These are phyloP conservation scores for Drosophila neotestacea DNA, from an alignment of 2,888 invertebrate genomes.

Conservation along the genomic window DNA sequence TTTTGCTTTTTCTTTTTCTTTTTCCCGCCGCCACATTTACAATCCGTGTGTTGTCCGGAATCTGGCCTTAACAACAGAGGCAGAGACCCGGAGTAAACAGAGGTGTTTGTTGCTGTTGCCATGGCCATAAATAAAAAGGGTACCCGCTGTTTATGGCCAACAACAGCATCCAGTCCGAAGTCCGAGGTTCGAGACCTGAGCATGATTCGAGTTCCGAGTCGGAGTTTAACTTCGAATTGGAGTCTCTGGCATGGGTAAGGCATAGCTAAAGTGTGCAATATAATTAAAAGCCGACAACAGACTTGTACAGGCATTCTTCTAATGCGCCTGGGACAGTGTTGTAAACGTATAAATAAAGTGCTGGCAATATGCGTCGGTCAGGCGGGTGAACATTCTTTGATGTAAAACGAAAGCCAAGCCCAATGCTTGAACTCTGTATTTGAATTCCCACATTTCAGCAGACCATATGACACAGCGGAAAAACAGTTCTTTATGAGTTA, in stretches of 20 bases:
- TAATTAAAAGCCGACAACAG: conserved; percentile 84
- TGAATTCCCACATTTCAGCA: neutral
- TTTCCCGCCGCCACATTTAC: conserved; percentile 49
- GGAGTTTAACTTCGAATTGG: conserved; percentile 31
- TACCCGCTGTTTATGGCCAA: conserved; percentile 77
- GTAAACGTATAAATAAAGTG: conserved; percentile 78
- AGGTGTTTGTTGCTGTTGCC: conserved; percentile 77
- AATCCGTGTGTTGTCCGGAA: conserved; percentile 45
- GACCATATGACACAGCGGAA: neutral
- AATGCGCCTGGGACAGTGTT: conserved; percentile 69
- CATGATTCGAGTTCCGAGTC: conserved; percentile 18
- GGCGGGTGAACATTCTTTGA: conserved; percentile 65
- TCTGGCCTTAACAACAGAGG: conserved; percentile 31
- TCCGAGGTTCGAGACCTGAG: conserved; percentile 15
- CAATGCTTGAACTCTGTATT: conserved; percentile 15
- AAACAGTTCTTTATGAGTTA: conserved; percentile 8
- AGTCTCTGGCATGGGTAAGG: conserved; percentile 49
- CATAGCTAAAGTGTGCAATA: conserved; percentile 84
- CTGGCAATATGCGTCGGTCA: conserved; percentile 37
- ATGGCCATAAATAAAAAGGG: conserved; percentile 79
- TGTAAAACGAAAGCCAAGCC: conserved; percentile 52
- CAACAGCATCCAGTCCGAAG: conserved; percentile 47
- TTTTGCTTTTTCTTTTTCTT: conserved; percentile 16
- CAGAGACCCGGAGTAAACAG: conserved; percentile 64
- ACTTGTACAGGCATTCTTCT: conserved; percentile 70